Conservation (phyloP, 2,113 vertebrate species). For the Chaetodon auriga region DNA sequence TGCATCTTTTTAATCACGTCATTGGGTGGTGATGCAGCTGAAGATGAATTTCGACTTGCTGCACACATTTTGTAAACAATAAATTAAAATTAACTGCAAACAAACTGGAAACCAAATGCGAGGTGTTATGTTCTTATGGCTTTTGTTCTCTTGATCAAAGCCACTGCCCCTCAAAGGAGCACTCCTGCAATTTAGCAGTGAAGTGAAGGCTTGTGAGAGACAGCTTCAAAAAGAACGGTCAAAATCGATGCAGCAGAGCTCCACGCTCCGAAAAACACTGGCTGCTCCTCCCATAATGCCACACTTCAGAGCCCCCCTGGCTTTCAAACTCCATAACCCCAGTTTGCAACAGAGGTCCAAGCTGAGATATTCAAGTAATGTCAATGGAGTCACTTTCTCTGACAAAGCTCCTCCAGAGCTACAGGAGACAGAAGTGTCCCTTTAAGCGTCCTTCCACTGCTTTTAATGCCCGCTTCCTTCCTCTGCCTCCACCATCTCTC, state of each 20-base stretch:
- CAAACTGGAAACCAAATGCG: not conserved
- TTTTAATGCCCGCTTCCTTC: slow-evolving; percentile 16
- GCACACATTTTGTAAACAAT: not conserved
- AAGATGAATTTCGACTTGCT: not conserved
- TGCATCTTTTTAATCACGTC: not conserved
- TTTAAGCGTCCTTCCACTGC: not conserved
- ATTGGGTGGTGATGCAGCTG: too few relatives aligned
- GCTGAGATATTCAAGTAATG: not conserved
- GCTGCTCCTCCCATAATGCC: not conserved
- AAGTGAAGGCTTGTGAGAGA: not conserved
- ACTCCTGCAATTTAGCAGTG: not conserved
- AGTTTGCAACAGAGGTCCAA: not conserved
- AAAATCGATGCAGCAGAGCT: not conserved
- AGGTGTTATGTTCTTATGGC: not conserved
- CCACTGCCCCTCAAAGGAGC: not conserved
- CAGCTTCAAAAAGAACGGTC: too few relatives aligned
- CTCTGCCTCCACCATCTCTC: slow-evolving; percentile 11
- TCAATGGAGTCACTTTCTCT: not conserved
- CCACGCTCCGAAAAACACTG: not conserved
- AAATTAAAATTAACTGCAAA: not conserved
- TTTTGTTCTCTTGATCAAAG: not conserved
- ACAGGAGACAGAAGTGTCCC: not conserved
- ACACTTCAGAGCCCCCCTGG: not conserved
- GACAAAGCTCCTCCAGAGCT: not conserved
- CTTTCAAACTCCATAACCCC: not conserved